Percentiles rank a stretch among this genome's conserved stretches.
phyloP scores from a whole-genome alignment of 2,113 vertebrate genomes.

The Rhea americana region DNA sequence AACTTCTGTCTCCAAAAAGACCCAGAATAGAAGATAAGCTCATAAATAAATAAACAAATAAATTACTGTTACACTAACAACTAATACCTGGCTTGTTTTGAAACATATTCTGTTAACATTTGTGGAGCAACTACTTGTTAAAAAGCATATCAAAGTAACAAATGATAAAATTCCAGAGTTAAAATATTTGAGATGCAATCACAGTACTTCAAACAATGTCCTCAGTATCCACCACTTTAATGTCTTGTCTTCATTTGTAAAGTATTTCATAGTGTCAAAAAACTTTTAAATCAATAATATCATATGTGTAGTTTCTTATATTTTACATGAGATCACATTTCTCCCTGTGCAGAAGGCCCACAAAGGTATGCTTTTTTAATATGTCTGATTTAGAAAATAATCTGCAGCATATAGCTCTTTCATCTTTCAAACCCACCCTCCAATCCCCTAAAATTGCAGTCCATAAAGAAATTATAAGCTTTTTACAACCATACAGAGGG shows the following conservation, averaged over 20 bases:
- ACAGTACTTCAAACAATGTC: background rate
- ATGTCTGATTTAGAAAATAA: background rate
- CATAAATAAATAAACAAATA: background rate
- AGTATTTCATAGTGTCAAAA: background rate
- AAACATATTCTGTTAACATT: background rate
- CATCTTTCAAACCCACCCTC: background rate
- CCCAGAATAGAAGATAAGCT: background rate
- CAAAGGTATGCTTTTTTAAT: background rate
- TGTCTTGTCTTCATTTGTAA: background rate
- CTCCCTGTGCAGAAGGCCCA: background rate
- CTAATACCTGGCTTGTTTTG: background rate
- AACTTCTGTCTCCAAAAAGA: background rate
- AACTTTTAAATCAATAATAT: background rate
- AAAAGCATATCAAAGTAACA: background rate
- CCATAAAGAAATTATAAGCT: background rate
- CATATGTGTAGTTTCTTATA: background rate
- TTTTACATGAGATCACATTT: background rate
- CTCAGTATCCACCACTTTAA: background rate
- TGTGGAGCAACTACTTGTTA: background rate
- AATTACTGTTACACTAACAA: background rate
- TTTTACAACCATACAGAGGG: background rate
- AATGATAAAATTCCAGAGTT: background rate
- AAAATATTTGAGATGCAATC: background rate
- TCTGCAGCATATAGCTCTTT: background rate
- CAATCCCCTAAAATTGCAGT: background rate